A percentile compares a stretch with the other conserved stretches of the same genome.
Conservation (phyloP, 2,113 vertebrate species). For the Sialia sialis region DNA sequence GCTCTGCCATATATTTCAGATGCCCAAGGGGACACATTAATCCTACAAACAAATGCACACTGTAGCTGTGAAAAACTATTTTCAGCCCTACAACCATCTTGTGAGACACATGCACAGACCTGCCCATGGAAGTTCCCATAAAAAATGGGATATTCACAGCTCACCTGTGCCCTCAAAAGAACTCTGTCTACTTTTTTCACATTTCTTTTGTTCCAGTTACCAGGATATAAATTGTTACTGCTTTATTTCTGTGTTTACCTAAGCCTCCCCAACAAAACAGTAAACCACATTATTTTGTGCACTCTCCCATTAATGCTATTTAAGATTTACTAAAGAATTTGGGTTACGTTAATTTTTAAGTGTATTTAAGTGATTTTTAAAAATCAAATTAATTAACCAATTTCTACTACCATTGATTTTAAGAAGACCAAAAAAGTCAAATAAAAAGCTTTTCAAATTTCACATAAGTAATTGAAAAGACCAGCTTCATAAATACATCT, state of each 20-base stretch:
- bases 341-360: not conserved
- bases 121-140: not conserved
- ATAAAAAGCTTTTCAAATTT: not conserved
- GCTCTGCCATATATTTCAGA: not conserved
- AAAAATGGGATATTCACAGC: not conserved
- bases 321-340: not conserved
- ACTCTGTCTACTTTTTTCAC: not conserved
- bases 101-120: not conserved
- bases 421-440: not conserved
- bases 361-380: not conserved
- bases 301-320: not conserved
- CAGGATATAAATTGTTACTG: not conserved
- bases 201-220: not conserved
- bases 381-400: not conserved
- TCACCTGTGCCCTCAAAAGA: fast-evolving
- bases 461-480: not conserved
- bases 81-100: fast-evolving
- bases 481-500: not conserved
- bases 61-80: not conserved
- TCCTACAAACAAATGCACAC: not conserved
- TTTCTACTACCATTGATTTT: not conserved
- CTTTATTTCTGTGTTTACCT: not conserved
- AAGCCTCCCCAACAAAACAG: not conserved
- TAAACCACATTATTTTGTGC: not conserved
- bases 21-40: not conserved